Base-by-base conservation (phyloP, 2,888 invertebrate genomes). In the Thymelicus acteon region DNA sequence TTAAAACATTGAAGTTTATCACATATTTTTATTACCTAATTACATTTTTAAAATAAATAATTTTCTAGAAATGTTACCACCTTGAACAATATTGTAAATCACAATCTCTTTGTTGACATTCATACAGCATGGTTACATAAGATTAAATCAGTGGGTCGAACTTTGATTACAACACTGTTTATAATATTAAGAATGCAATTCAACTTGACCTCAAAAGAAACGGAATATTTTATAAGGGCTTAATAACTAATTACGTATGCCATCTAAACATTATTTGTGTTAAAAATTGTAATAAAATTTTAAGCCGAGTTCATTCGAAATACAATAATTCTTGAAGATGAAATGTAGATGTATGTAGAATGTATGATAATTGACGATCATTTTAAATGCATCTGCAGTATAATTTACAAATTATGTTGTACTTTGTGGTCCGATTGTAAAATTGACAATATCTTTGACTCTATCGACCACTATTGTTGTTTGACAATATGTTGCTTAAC, bases 21-120 rank as follows among this genome's bases (percentile, higher is more conserved):
- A 54, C 54, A 24, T 54, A 54, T 15, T 60, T 68, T 72, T 74
- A 71, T 74, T 74, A 47, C 10, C 57, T 62, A 48, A 57, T 31
- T 48, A 58, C 39, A 63, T 37, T 60, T 54, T 68, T 40, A 57
- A 69, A 31, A 69, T 69, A 69, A 69, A 69, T 69, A 69, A 52
- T 48, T 52, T 47, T 63, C 60, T 60, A 19, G 10, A 62, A 19
- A 40, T 19, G 10, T 15, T 57, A 40, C 47, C 61, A 62, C 47
- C 62, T 62, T 68, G 47, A 19, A 60, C 57, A 44, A 37, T 31
- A 47, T 68, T 57, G 62, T 12, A 24, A 40, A 68, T 68, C 54
- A 61, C 54, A 62, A 68, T 68, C 57, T 63, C 57, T 69, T 62
- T 63, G 52, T 61, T 54, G 57, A 69, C 69, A 69, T 58, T 48